Evolutionary conservation across 2,113 vertebrate genomes (phyloP).

Genomic region (Leucosticte australis): DNA sequence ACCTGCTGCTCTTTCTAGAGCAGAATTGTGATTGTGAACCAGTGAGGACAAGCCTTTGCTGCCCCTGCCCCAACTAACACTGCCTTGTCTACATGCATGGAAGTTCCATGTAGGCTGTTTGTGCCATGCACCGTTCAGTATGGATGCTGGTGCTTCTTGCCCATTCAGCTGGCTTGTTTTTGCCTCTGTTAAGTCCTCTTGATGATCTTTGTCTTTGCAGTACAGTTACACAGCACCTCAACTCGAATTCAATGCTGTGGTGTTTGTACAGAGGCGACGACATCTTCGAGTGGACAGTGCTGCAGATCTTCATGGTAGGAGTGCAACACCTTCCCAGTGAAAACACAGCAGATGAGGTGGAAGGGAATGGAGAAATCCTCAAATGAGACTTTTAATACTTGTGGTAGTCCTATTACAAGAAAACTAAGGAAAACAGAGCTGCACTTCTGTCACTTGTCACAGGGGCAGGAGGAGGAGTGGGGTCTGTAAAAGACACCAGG

Average conservation of each 20-base stretch:
- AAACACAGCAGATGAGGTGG: neutral
- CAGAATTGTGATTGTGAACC: neutral
- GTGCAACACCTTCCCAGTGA: neutral
- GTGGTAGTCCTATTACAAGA: neutral
- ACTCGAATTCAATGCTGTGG: conserved; percentile 84
- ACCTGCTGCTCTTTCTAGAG: neutral
- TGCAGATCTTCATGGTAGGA: conserved; percentile 85
- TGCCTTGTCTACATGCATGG: neutral
- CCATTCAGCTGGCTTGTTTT: neutral
- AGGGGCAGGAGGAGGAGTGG: neutral
- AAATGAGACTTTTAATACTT: neutral
- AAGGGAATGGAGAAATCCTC: neutral
- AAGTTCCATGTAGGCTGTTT: neutral
- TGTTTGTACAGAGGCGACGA: conserved; percentile 87
- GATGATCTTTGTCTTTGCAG: conserved; percentile 71
- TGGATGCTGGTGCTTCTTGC: neutral
- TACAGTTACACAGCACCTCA: conserved; percentile 83
- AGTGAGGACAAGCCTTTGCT: neutral
- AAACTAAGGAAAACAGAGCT: neutral
- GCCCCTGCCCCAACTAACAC: neutral
- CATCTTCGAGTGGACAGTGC: conserved; percentile 91
- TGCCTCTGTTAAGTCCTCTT: neutral
- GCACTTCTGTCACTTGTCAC: neutral
- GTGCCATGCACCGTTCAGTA: neutral
- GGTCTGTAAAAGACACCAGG: neutral